These are phyloP conservation scores for Deilephila elpenor DNA, from an alignment of 2,888 invertebrate species.

Conservation along the genomic window DNA sequence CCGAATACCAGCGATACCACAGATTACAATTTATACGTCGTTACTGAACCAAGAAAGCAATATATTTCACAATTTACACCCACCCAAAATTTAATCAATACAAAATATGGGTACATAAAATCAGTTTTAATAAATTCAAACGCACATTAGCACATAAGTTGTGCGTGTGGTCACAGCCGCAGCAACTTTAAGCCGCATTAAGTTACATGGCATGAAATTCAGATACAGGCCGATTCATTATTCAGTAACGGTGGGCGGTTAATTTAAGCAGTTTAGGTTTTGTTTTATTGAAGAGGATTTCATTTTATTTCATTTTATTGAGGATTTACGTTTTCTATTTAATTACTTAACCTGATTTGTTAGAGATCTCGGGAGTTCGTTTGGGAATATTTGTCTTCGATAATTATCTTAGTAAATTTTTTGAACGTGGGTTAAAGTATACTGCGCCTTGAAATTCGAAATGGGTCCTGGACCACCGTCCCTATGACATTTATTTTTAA, in stretches of 20 bases:
- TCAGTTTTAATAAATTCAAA: slow-evolving; percentile 27
- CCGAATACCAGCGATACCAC: no score
- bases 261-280: slow-evolving; percentile 27
- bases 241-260: slow-evolving; percentile 16
- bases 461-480: no score
- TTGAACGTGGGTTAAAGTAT: no score
- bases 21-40: no score
- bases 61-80: no score
- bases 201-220: slow-evolving; percentile 44
- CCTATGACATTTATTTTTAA: no score
- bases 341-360: background rate
- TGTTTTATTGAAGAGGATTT: slow-evolving; percentile 18
- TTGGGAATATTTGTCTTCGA: no score
- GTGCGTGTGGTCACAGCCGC: slow-evolving; percentile 39
- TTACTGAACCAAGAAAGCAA: no score
- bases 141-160: slow-evolving; percentile 38
- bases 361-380: no score
- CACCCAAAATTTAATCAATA: background rate
- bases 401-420: no score
- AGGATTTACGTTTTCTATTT: background rate
- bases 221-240: slow-evolving; percentile 42
- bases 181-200: slow-evolving; percentile 38
- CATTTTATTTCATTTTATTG: no score
- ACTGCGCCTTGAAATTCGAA: no score
- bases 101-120: background rate